Evolutionary conservation across 2,113 vertebrate species (phyloP), one percentile per base, ranked within the genome.

Genomic region (Apodemus speciosus): DNA sequence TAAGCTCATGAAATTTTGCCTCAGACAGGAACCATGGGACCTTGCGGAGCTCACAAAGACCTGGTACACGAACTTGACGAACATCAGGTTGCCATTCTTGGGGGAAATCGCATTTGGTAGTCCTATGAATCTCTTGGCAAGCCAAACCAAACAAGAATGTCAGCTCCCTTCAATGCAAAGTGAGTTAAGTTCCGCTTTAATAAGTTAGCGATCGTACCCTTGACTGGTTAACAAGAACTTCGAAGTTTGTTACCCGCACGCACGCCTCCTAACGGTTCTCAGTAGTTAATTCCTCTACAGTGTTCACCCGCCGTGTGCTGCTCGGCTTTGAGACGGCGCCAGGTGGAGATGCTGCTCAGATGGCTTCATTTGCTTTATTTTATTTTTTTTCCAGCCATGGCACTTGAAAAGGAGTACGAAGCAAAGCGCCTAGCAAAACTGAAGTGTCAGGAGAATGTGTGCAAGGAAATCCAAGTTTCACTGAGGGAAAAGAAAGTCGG

Each of bases 1-100:
- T 88, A 38, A 93, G 92, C 84, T 49, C 40, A 40, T 91, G 76
- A 49, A 62, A 60, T 96, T 95, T 81, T 5, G 0, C 87, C 76
- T 66, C 85, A 97, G 97, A 86, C 96, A 93, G 21, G 96, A 96
- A 80, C 87, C 85, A 15, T 83, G 53, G 76, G 96, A 96, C 83
- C 25, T 85, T 79, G 94, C 89, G 60, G 62, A 91, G 10, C 89
- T 97, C 75, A 97, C 97, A 38, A 85, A 94, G 76, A 76, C 9
- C 35, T 97, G 94, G 92, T 94, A 85, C 60, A 27, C 10, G 0
- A 95, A 95, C 3, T 1, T 71, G 9, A 5, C 35, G 73, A 71
- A 53, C 18, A 9, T 90, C 69, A 6, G 0, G 9, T 51, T 95
- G 81, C 90, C 92, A 3, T 58, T 97, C 84, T 94, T 96, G 90